Evolutionary conservation across 2,888 invertebrate species (phyloP), one percentile per base, ranked within the genome.

Genomic region (Peribatodes rhomboidaria): DNA sequence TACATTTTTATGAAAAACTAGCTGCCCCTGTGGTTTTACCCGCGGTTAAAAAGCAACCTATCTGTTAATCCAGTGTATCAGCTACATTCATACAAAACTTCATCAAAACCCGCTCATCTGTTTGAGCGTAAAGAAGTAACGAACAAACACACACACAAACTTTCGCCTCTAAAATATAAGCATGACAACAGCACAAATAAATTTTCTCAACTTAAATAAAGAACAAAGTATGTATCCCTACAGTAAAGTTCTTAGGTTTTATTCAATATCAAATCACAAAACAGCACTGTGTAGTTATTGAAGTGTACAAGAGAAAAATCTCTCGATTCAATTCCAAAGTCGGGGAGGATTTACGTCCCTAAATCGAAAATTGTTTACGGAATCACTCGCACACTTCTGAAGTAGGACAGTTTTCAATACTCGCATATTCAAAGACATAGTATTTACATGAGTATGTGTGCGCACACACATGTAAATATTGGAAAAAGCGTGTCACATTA

Each of bases 351-450:
- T 72, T 70, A 67, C 68, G 63, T 59, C 59, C 67, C 68, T 68
- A 68, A 71, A 72, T 65, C 64, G 71, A 72, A 70, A 70, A 70
- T 65, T 70, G 72, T 72, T 70, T 63, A 65, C 67, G 57, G 65
- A 72, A 67, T 68, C 68, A 60, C 61, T 66, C 59, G 50, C 54
- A 33, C 60, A 50, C 60, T 50, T 61, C 66, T 61, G 63, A 68
- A 71, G 62, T 69, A 68, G 65, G 64, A 67, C 69, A 65, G 68
- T 69, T 68, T 65, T 68, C 57, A 69, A 59, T 46, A 59, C 63
- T 70, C 57, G 60, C 54, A 60, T 61, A 68, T 61, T 62, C 61
- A 55, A 37, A 58, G 27, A 63, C 35, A 37, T 14, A 49, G 7
- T 41, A 39, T 54, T 54, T 41, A 9, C 27, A 54, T 42, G 31